Evolutionary conservation across 2,113 vertebrate genomes (phyloP), one percentile per base, ranked within the genome.

Genomic region (Brachyhypopomus gauderio): DNA sequence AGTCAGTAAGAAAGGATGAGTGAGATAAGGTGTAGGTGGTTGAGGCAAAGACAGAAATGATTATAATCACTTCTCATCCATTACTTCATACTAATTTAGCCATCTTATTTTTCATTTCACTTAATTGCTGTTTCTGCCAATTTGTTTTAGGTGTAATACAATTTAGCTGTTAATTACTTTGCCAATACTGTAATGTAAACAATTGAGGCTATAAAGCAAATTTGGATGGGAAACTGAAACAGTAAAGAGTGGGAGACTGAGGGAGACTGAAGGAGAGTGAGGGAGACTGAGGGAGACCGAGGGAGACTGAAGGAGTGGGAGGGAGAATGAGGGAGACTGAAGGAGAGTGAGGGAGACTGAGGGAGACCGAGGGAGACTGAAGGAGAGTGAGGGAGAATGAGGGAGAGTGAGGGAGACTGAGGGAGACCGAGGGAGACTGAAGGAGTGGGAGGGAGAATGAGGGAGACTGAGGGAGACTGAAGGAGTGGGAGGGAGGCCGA

Each of bases 141-240:
- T 82, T 85, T 82, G 84, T 82, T 82, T 82, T 82, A 75, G 74
- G 55, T 75, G 72, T 85, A 82, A 85, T 79, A 79, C 80, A 79
- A 82, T 82, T 79, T 75, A 12, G 75, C 72, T 30, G 71, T 71
- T 85, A 85, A 82, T 85, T 85, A 85, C 84, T 82, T 72, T 82
- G 84, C 75, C 84, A 85, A 85, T 82, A 76, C 64, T 27, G 66
- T 72, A 76, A 63, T 55, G 79, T 73, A 81, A 81, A 84, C 83
- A 81, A 62, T 34, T 52, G 34, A 66, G 66, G 38, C 60, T 73
- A 84, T 81, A 78, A 84, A 81, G 59, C 74, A 72, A 74, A 59
- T 78, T 81, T 74, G 74, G 64, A 81, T 75, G 77, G 69, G 74
- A 76, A 75, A 67, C 55, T 63, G 75, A 56, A 74, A 85, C 23